Base-by-base conservation (phyloP, 2,797 vertebrate genomes). In the Hippocampus kuda region DNA sequence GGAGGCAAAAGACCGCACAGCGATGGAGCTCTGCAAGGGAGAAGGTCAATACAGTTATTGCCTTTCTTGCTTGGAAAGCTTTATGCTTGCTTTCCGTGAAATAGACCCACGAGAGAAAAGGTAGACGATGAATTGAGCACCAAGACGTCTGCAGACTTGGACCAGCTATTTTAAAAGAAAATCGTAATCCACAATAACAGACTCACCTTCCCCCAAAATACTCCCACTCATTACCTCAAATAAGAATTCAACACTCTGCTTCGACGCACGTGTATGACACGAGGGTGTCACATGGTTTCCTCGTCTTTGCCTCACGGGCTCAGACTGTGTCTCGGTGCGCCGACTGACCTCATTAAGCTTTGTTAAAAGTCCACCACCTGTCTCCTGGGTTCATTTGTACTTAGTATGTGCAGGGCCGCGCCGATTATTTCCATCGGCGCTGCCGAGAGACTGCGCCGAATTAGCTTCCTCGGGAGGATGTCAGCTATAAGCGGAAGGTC, bases 1-100 rank as follows among this genome's bases (percentile, higher is more conserved):
- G 90, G 75, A 97, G 90, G 77, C 95, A 93, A 89, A 98, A 97
- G 67, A 97, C 94, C 0, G 96, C 95, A 68, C 95, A 97, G 34
- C 94, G 93, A 74, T 96, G 96, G 42, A 94, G 90, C 81, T 95
- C 95, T 97, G 70, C 22, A 41, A 62, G 72, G 16, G 8, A 42
- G n/a, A 65, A 26, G 24, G 34, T 38, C 1, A 8, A 38, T 38
- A 38, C 34, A 1, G 34, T 38, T 1, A 38, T 38, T 8, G 34
- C 34, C 34, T 38, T 38, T 38, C 34, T 38, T 38, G 5, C 34
- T 38, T 38, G 34, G 34, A 8, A 38, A 38, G 6, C 34, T 38
- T 38, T 38, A 38, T 38, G 34, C 34, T 38, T 38, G 34, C 34
- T 38, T 38, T 38, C 1, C 5, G 34, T 8, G 34, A 38, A 38